phyloP scores from a whole-genome alignment of 2,113 vertebrate genomes.

The Cricetomys ansorgei region DNA sequence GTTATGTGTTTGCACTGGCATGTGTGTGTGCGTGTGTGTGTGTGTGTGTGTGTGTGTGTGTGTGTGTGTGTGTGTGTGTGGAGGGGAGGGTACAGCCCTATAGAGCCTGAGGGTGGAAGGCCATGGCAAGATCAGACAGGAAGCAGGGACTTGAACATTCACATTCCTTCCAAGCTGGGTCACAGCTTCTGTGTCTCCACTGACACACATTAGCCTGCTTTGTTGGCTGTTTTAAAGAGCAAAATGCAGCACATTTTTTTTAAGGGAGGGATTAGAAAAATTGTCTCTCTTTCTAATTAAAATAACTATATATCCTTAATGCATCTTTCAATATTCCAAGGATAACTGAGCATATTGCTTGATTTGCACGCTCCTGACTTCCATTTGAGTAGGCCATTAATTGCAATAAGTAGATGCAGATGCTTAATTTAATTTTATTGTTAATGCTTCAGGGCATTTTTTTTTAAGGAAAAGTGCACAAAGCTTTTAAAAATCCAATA shows the following conservation, averaged over 20 bases:
- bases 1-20: too few relatives aligned
- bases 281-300: slow-evolving; percentile 46
- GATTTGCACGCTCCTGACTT: slow-evolving; percentile 28
- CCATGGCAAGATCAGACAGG: neutral
- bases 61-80: too few relatives aligned
- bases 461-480: slow-evolving; percentile 56
- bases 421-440: slow-evolving; percentile 73
- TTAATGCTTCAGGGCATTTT: slow-evolving; percentile 67
- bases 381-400: slow-evolving; percentile 47
- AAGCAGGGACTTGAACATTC: neutral
- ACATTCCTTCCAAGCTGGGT: neutral
- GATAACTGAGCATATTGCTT: slow-evolving; percentile 8
- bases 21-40: too few relatives aligned
- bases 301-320: slow-evolving; percentile 49
- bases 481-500: slow-evolving; percentile 74
- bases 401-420: slow-evolving; percentile 64
- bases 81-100: accelerated
- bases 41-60: too few relatives aligned
- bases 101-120: neutral
- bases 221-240: neutral
- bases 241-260: neutral
- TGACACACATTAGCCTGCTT: neutral
- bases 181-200: neutral
- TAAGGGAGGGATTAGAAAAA: neutral
- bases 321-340: slow-evolving; percentile 31